These are phyloP conservation scores for Leucophenga montana DNA, from an alignment of 2,888 invertebrate species.

Conservation along the genomic window DNA sequence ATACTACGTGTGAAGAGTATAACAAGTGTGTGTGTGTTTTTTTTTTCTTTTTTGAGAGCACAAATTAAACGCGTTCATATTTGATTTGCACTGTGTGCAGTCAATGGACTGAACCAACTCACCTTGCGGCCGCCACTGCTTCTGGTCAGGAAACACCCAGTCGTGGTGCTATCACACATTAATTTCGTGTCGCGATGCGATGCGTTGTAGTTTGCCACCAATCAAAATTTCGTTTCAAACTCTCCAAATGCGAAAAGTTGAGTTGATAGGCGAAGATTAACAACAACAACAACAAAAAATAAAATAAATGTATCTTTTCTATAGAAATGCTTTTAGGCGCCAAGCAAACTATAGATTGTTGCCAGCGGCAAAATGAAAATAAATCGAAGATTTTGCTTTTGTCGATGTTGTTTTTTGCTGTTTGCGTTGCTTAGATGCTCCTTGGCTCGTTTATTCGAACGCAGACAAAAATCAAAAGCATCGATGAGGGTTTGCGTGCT, in stretches of 20 bases:
- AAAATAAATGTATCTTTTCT: neutral
- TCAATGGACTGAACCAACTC: slow-evolving; percentile 48
- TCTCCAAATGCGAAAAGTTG: neutral
- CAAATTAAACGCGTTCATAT: no score
- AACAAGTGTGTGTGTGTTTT: no score
- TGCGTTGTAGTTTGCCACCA: slow-evolving; percentile 38
- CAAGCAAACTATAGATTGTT: neutral
- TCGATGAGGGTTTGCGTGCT: slow-evolving; percentile 11
- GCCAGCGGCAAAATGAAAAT: slow-evolving; percentile 21
- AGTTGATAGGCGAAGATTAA: neutral
- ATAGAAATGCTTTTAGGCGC: neutral
- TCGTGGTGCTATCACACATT: slow-evolving; percentile 83
- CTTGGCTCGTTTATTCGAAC: slow-evolving; percentile 32
- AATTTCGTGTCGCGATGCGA: slow-evolving; percentile 64
- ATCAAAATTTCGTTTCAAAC: neutral
- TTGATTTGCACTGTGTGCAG: no score
- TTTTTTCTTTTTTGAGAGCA: no score
- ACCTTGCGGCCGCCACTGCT: slow-evolving; percentile 71
- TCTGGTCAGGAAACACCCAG: slow-evolving; percentile 79
- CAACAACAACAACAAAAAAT: neutral
- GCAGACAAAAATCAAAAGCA: slow-evolving; percentile 18
- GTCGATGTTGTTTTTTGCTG: neutral
- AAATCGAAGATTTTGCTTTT: slow-evolving; percentile 19
- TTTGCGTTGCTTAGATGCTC: slow-evolving; percentile 13
- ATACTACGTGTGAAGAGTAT: no score